Percentiles rank a stretch among this genome's conserved stretches.
These are phyloP conservation scores for Leucozona laternaria DNA, from an alignment of 2,888 invertebrate species.

Conservation along the genomic window DNA sequence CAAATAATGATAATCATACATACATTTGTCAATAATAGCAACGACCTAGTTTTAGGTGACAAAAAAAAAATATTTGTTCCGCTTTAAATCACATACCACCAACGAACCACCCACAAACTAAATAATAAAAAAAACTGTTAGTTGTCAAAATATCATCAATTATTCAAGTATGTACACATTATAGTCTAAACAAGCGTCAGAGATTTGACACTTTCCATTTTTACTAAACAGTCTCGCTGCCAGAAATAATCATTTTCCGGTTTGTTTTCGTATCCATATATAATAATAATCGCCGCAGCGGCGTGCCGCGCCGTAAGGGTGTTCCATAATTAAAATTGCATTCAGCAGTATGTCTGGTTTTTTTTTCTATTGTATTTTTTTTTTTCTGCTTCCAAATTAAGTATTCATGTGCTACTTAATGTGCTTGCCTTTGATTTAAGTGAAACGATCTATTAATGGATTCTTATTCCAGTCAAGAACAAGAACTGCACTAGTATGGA, in stretches of 20 bases:
- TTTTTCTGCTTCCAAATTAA: constrained; percentile 25
- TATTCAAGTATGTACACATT: constrained; percentile 28
- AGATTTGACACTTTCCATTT: constrained; percentile 47
- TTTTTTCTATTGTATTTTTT: neutral
- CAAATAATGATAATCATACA: neutral
- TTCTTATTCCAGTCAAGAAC: constrained; percentile 54
- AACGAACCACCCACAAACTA: neutral
- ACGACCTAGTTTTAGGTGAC: neutral
- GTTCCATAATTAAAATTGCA: constrained; percentile 67
- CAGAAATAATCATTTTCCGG: constrained; percentile 47
- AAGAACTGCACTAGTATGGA: neutral
- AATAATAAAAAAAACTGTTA: too few relatives aligned
- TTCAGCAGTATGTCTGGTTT: constrained; percentile 21
- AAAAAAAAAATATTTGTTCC: neutral
- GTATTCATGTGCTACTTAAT: constrained; percentile 32
- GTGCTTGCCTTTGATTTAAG: constrained; percentile 53
- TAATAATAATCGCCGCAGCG: constrained; percentile 20
- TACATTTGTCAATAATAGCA: neutral
- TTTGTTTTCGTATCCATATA: constrained; percentile 39
- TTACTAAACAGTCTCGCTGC: constrained; percentile 5
- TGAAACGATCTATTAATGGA: constrained; percentile 69
- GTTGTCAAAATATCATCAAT: constrained; percentile 34
- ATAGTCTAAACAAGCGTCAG: constrained; percentile 33
- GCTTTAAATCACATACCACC: neutral
- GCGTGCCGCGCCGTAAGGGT: too few relatives aligned